These are phyloP conservation scores for Pristionchus entomophagus DNA, from an alignment of 2,888 invertebrate genomes.

Conservation along the genomic window DNA sequence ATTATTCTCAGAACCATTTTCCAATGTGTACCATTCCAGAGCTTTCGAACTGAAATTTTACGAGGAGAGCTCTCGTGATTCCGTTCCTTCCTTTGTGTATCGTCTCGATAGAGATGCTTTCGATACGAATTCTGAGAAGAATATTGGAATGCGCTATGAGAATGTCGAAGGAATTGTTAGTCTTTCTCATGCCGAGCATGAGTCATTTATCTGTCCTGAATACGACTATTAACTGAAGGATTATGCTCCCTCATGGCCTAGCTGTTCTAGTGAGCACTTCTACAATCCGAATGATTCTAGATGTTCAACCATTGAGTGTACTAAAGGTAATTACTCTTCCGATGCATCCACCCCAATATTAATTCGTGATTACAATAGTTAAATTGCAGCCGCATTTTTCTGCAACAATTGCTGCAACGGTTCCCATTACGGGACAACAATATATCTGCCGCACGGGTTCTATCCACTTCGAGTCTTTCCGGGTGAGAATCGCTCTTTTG, in stretches of 20 bases:
- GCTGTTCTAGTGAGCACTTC: neutral
- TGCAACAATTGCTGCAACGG: conserved; percentile 31
- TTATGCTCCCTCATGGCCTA: neutral
- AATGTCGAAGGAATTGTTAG: conserved; percentile 6
- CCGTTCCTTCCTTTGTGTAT: neutral
- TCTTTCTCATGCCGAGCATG: neutral
- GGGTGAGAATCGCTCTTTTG: neutral
- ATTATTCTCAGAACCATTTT: neutral
- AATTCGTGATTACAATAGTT: too few species aligned
- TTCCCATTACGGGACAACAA: neutral
- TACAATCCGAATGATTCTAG: neutral
- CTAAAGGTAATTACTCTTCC: neutral
- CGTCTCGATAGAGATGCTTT: neutral
- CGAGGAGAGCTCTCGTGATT: neutral
- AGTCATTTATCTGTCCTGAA: neutral
- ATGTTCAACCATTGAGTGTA: neutral
- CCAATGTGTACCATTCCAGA: neutral
- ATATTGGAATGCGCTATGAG: neutral
- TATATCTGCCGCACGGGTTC: neutral
- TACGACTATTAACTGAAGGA: neutral
- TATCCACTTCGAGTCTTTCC: neutral
- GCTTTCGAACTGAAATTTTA: neutral
- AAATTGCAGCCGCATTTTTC: neutral
- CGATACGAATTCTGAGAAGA: conserved; percentile 18
- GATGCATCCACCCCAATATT: neutral